phyloP scores from a whole-genome alignment of 1,140 invertebrate species.

The Sycobia sp. region DNA sequence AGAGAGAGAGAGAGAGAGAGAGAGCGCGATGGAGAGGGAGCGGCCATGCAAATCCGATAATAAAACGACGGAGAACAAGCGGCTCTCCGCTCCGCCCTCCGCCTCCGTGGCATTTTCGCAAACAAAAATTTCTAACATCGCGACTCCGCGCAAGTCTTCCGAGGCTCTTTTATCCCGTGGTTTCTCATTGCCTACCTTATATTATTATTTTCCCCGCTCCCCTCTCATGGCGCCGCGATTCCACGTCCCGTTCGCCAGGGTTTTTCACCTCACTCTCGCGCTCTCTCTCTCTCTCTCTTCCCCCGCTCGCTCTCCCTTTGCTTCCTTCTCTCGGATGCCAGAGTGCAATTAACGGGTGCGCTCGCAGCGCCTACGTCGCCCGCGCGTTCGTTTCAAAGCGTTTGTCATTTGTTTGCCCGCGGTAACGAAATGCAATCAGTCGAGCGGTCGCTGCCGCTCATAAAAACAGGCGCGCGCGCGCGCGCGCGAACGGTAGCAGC shows the following conservation, averaged over 20 bases:
- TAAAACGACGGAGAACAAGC: slow-evolving; percentile 44
- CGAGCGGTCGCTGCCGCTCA: slow-evolving; percentile 12
- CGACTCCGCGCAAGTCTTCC: not conserved
- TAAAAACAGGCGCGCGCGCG: slow-evolving; percentile 23
- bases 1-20: too few relatives aligned
- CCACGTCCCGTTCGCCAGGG: too few relatives aligned
- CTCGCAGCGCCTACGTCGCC: not conserved
- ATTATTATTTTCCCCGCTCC: slow-evolving; percentile 18
- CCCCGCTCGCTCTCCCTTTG: not conserved
- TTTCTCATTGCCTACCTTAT: too few relatives aligned
- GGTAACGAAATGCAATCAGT: slow-evolving; percentile 44
- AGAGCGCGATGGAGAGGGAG: slow-evolving; percentile 31
- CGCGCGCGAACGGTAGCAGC: slow-evolving; percentile 11
- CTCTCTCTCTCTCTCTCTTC: not conserved
- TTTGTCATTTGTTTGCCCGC: slow-evolving; percentile 53
- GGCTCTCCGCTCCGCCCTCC: slow-evolving; percentile 18
- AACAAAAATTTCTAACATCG: slow-evolving; percentile 4
- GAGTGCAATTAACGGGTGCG: slow-evolving; percentile 14
- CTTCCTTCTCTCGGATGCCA: not conserved
- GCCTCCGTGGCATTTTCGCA: too few relatives aligned
- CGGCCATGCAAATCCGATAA: slow-evolving; percentile 46
- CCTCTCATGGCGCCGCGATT: not conserved
- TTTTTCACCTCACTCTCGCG: not conserved
- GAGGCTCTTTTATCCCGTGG: too few relatives aligned
- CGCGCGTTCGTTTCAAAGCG: slow-evolving; percentile 9